phyloP scores from a whole-genome alignment of 2,888 invertebrate species.

The Asteroscopus sphinx region DNA sequence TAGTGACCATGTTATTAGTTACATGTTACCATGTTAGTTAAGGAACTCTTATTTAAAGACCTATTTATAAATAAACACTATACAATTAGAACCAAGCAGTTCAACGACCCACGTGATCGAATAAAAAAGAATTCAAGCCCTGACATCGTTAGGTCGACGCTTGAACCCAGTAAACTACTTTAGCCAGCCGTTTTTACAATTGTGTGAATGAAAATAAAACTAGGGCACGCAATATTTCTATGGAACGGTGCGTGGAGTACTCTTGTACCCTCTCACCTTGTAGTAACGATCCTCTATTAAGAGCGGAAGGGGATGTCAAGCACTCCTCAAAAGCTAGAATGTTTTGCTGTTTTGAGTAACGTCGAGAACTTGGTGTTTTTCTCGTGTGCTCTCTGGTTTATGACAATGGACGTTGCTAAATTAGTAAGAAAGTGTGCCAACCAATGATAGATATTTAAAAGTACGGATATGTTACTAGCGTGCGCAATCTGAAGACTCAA shows the following conservation, averaged over 20 bases:
- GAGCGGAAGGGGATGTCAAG: slow-evolving; percentile 62
- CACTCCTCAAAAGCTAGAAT: slow-evolving; percentile 63
- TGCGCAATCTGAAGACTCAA: too few species aligned
- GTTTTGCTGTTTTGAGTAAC: slow-evolving; percentile 70
- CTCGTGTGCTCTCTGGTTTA: slow-evolving; percentile 32
- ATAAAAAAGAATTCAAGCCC: slow-evolving; percentile 43
- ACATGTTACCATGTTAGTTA: too few species aligned
- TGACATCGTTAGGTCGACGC: slow-evolving; percentile 68
- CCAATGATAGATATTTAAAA: too few species aligned
- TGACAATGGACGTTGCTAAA: slow-evolving; percentile 22
- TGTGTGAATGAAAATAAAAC: slow-evolving; percentile 69
- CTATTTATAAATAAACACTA: too few species aligned
- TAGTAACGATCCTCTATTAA: slow-evolving; percentile 76
- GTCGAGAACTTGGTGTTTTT: slow-evolving; percentile 54
- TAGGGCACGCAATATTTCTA: slow-evolving; percentile 78
- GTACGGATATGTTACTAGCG: too few species aligned
- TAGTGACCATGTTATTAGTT: too few species aligned
- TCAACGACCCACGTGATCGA: slow-evolving; percentile 12
- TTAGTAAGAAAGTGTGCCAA: slow-evolving; percentile 13
- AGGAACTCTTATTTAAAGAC: too few species aligned
- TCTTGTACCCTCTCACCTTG: slow-evolving; percentile 61
- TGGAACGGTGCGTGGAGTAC: slow-evolving; percentile 69
- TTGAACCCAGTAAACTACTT: slow-evolving; percentile 66
- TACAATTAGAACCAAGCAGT: neutral
- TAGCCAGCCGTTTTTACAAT: slow-evolving; percentile 60